phyloP scores from a whole-genome alignment of 2,888 invertebrate genomes.

The Phlogophora meticulosa region DNA sequence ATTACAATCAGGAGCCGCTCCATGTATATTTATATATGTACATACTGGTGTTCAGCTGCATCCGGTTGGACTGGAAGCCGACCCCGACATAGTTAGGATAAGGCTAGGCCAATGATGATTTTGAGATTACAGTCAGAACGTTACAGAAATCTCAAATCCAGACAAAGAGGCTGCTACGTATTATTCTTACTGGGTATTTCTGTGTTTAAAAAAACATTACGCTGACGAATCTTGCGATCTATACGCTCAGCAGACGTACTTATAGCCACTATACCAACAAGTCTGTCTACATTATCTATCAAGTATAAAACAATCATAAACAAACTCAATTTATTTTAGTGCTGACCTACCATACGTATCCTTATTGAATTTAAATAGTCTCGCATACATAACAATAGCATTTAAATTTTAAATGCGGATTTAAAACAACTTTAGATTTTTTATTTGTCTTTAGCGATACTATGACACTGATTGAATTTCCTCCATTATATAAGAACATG shows the following conservation, averaged over 20 bases:
- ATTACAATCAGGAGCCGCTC: too few relatives aligned
- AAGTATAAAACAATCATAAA: background rate
- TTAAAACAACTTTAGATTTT: conserved; percentile 18
- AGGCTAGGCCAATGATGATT: too few relatives aligned
- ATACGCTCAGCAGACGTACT: background rate
- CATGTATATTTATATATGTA: too few relatives aligned
- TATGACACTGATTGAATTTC: conserved; percentile 40
- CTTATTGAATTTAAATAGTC: background rate
- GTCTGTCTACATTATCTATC: background rate
- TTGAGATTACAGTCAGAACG: too few relatives aligned
- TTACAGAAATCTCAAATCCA: too few relatives aligned
- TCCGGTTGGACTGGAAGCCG: too few relatives aligned
- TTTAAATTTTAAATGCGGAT: conserved; percentile 5
- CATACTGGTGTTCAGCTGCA: too few relatives aligned
- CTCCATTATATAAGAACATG: conserved; percentile 29
- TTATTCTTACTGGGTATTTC: too few relatives aligned
- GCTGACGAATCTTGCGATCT: too few relatives aligned
- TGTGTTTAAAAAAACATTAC: too few relatives aligned
- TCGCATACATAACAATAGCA: conserved; percentile 7
- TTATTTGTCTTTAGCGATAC: conserved; percentile 24
- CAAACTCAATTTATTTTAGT: conserved; percentile 1
- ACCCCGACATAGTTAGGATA: too few relatives aligned
- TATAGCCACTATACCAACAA: background rate
- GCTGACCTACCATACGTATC: conserved; percentile 11
- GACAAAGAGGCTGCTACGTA: too few relatives aligned